A percentile compares a stretch with the other conserved stretches of the same genome.
These are phyloP conservation scores for Ectropis grisescens DNA, from an alignment of 1,140 invertebrate species.

Conservation along the genomic window DNA sequence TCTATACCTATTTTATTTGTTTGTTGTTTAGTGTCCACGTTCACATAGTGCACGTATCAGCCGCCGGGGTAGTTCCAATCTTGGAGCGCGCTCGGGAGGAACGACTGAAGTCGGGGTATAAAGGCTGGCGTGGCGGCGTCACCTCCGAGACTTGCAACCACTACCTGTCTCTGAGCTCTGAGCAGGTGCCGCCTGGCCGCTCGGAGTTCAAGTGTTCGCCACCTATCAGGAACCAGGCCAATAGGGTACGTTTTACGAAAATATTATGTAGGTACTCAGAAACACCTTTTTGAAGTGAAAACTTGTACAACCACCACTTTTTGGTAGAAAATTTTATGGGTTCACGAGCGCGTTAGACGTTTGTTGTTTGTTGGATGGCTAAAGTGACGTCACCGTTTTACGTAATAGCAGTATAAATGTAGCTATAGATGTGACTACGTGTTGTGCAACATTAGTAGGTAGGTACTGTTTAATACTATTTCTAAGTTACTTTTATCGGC, in stretches of 20 bases:
- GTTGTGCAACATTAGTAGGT: too few species aligned
- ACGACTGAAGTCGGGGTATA: slow-evolving; percentile 25
- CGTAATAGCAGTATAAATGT: too few species aligned
- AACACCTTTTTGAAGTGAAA: slow-evolving; percentile 1
- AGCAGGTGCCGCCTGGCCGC: slow-evolving; percentile 73
- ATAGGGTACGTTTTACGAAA: slow-evolving; percentile 60
- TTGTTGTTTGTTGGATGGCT: too few species aligned
- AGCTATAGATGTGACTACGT: too few species aligned
- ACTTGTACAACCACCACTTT: too few species aligned
- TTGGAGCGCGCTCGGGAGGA: slow-evolving; percentile 33
- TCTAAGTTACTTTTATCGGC: too few species aligned
- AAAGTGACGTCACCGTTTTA: too few species aligned
- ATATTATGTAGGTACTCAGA: too few species aligned
- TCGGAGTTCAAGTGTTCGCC: slow-evolving; percentile 81
- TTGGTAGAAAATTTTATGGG: too few species aligned
- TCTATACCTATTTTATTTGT: too few species aligned
- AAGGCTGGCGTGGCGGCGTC: slow-evolving; percentile 52
- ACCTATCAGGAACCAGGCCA: slow-evolving; percentile 74
- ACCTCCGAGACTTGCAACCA: slow-evolving; percentile 82
- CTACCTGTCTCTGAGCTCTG: slow-evolving; percentile 75
- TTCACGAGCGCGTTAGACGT: too few species aligned
- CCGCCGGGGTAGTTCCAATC: slow-evolving; percentile 65
- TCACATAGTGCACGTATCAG: slow-evolving; percentile 81
- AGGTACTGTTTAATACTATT: too few species aligned
- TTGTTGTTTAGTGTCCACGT: slow-evolving; percentile 73